These are phyloP conservation scores for Pipistrellus pipistrellus DNA, from an alignment of 2,797 vertebrate species.

Conservation along the genomic window DNA sequence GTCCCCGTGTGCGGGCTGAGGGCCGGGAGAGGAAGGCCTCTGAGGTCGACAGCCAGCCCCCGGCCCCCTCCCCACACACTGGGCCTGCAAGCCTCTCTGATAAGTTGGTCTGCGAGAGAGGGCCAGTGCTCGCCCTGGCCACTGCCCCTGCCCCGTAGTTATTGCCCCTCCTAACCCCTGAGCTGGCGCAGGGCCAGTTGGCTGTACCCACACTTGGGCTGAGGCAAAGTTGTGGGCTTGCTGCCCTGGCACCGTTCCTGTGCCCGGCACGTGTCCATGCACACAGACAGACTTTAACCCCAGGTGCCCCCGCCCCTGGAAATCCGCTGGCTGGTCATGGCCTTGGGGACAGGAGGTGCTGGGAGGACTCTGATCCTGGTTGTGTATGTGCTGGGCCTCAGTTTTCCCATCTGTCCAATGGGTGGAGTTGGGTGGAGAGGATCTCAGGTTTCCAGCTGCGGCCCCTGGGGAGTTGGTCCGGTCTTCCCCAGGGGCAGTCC, in stretches of 20 bases:
- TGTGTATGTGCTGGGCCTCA: neutral
- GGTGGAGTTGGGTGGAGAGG: neutral
- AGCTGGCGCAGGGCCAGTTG: neutral
- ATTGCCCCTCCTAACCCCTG: neutral
- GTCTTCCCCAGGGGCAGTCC: neutral
- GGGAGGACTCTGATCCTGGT: neutral
- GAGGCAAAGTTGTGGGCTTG: neutral
- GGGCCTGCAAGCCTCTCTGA: neutral
- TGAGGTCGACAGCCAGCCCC: neutral
- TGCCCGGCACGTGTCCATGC: neutral
- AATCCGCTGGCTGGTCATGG: neutral
- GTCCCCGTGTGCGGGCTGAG: accelerated
- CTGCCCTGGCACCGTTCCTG: too few relatives aligned
- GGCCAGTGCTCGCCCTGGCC: too few relatives aligned
- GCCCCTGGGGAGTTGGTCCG: neutral
- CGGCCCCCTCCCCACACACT: neutral
- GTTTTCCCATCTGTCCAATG: neutral
- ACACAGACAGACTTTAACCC: neutral
- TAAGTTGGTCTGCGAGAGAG: neutral
- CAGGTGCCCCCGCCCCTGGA: neutral
- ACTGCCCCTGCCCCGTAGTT: neutral
- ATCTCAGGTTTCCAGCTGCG: neutral
- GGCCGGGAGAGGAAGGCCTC: neutral
- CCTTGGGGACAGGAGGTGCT: neutral
- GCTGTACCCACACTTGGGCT: neutral